Evolutionary conservation across 2,113 vertebrate species (phyloP), one percentile per base, ranked within the genome.

Genomic region (Zosterops hypoxanthus): DNA sequence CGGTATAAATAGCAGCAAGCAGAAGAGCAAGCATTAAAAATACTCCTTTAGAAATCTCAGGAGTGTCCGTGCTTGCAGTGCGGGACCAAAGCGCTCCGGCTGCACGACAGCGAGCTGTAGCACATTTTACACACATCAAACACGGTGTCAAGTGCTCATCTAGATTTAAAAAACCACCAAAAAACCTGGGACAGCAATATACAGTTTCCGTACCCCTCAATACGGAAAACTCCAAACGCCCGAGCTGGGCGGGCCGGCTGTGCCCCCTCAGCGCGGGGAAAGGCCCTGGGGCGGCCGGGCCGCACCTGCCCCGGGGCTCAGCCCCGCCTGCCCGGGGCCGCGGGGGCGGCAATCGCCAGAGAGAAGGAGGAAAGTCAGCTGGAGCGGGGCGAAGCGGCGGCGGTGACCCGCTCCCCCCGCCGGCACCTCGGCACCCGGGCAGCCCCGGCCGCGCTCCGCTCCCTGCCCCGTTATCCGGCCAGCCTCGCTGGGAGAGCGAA

Each of bases 1-100:
- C 2, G 56, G 64, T 94, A 96, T 82, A 94, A 96, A 95, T 92
- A 95, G 94, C 80, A 82, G 76, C 70, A 56, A 31, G 84, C 22
- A 10, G 82, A 72, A 31, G 34, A 90, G 71, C 10, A 1, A 66
- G 31, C 28, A 53, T 44, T 55, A 39, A 91, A 93, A 95, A 81
- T n/a, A 84, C 5, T 53, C 25, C 59, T 64, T 13, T 25, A 33
- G 68, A 90, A 55, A 16, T 11, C 65, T 25, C n/a, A 33, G 8
- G 78, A 86, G 76, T 2, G 44, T 6, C 46, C 7, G 34, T 6
- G 34, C 72, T 49, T 19, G 3, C 7, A 20, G 47, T 2, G 21
- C 34, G 22, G 69, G 34, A 66, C 55, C 18, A 2, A 12, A 26
- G 72, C 56, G 24, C 61, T 4, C 19, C 4, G 22, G 5, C 9